Conservation (phyloP, 2,113 vertebrate species). For the Notechis scutatus region DNA sequence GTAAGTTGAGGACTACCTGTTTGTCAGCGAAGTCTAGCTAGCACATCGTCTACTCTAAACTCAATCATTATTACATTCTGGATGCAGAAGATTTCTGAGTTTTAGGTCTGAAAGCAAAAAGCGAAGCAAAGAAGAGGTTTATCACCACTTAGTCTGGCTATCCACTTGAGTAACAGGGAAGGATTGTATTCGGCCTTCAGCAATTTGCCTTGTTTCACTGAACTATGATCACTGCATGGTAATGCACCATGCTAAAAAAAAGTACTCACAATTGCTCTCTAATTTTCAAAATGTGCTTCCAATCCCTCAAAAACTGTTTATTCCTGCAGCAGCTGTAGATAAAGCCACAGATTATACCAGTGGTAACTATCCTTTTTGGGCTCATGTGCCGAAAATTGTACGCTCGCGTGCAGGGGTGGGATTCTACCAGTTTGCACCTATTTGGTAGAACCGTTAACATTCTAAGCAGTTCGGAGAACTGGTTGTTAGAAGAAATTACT, state of each 20-base stretch:
- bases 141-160: background rate
- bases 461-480: too few relatives aligned
- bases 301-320: background rate
- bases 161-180: background rate
- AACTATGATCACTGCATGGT: background rate
- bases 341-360: background rate
- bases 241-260: background rate
- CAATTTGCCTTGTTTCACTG: background rate
- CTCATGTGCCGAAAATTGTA: too few relatives aligned
- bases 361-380: too few relatives aligned
- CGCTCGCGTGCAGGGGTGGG: too few relatives aligned
- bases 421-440: too few relatives aligned
- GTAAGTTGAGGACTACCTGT: too few relatives aligned
- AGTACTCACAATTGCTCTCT: background rate
- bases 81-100: background rate
- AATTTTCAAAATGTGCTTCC: background rate
- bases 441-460: too few relatives aligned
- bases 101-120: background rate
- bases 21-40: background rate
- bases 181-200: background rate
- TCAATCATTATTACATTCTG: background rate
- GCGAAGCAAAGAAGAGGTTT: background rate
- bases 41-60: background rate
- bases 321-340: background rate
- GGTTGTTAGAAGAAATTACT: too few relatives aligned